These are phyloP conservation scores for Xylocopa sonorina DNA, from an alignment of 1,140 invertebrate genomes.

Conservation along the genomic window DNA sequence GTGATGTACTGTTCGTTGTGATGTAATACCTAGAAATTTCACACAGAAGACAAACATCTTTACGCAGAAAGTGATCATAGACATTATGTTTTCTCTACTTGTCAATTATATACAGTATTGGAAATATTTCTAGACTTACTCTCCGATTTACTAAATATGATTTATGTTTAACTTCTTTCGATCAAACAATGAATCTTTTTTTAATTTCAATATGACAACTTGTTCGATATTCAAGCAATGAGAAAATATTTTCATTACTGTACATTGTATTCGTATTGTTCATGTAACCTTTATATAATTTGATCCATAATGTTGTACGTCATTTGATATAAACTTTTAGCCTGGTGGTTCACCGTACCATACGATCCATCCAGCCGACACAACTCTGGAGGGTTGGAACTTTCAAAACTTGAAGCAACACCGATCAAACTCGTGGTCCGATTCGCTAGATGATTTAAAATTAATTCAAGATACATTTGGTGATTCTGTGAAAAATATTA, in stretches of 20 bases:
- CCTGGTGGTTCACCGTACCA: conserved; percentile 94
- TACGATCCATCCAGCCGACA: conserved; percentile 93
- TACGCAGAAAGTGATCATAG: conserved; percentile 41
- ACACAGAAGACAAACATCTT: conserved; percentile 48
- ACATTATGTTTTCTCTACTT: conserved; percentile 24
- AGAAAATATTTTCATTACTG: no score
- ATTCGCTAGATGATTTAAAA: conserved; percentile 89
- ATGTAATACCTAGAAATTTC: conserved; percentile 12
- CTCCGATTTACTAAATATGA: no score
- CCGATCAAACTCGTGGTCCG: conserved; percentile 95
- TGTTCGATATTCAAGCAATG: no score
- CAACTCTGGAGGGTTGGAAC: conserved; percentile 89
- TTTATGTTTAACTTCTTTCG: no score
- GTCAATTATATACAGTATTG: no score
- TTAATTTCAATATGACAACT: no score
- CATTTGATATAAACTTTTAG: conserved; percentile 72
- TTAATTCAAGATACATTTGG: conserved; percentile 74
- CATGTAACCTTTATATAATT: neutral
- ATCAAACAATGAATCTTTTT: no score
- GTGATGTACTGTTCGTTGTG: conserved; percentile 47
- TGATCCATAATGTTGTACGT: neutral
- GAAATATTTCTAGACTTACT: no score
- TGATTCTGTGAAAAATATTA: conserved; percentile 72
- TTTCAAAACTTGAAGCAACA: conserved; percentile 86
- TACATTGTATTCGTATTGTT: conserved; percentile 17